Evolutionary conservation across 2,888 invertebrate genomes (phyloP), one percentile per base, ranked within the genome.

Genomic region (Iphiclides podalirius): DNA sequence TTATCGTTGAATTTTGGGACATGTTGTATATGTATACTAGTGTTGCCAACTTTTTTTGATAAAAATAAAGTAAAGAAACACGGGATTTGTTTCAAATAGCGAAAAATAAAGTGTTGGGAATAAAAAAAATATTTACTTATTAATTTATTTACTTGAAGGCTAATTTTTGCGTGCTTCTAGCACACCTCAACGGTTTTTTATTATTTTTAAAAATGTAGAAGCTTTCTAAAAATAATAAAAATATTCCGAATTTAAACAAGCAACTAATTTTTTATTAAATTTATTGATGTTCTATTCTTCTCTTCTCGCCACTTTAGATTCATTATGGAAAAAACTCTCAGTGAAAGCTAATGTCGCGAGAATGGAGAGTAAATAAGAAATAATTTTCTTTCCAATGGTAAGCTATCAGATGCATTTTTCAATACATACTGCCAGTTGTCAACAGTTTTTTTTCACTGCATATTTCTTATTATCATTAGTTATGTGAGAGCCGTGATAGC

Each of bases 341-440:
- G 54, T 53, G 41, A 57, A 55, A 40, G 52, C 57, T 52, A 47
- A 54, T 69, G 75, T 78, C 11, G 31, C 11, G 11, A 12, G 31
- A 11, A 31, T 31, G 31, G 26, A 26, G 26, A 31, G 11, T 31
- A 31, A 2, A 6, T 31, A 31, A 11, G 31, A 31, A 2, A 31
- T 31, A 31, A 20, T 20, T 31, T 31, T 31, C 11, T 31, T 31
- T 31, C 11, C 2, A 31, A 11, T 31, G 31, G 31, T 31, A 31
- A 31, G 11, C 11, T 31, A 31, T 31, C 31, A 31, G 31, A 31
- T 31, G 11, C 11, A 31, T 31, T 31, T 31, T 31, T 31, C 9
- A 11, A 11, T 31, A 31, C 11, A 31, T 31, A 31, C 11, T 31
- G 31, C 11, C 11, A 28, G 9, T 31, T 2, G 9, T 31, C 31